Percentiles rank a stretch among this genome's conserved stretches.
These are phyloP conservation scores for Pangasius macronema DNA, from an alignment of 2,797 vertebrate genomes.

Conservation along the genomic window DNA sequence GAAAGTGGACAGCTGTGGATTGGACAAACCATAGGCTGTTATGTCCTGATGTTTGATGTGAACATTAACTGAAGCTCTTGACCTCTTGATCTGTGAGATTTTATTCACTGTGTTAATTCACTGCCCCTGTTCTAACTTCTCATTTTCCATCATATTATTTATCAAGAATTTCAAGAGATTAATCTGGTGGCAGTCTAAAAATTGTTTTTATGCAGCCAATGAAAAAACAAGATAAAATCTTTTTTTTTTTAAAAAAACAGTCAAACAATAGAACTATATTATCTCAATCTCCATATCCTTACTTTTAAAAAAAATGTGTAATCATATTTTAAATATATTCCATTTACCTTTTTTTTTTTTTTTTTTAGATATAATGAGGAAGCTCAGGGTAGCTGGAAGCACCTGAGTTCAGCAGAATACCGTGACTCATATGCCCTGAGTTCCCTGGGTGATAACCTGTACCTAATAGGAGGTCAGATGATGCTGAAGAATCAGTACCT, in stretches of 20 bases:
- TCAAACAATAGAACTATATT: not conserved
- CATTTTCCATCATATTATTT: not conserved
- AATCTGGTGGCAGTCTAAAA: not conserved
- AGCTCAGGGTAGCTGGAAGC: slow-evolving; percentile 90
- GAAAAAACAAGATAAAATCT: not conserved
- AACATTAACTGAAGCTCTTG: slow-evolving; percentile 3
- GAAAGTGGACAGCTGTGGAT: not conserved
- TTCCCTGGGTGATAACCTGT: slow-evolving; percentile 81
- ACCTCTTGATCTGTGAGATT: not conserved
- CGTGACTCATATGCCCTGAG: slow-evolving; percentile 90
- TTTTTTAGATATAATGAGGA: slow-evolving; percentile 83
- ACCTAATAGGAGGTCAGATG: slow-evolving; percentile 93
- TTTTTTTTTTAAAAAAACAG: not conserved
- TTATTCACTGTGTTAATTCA: not conserved
- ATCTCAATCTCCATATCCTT: not conserved
- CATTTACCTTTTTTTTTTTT: not conserved
- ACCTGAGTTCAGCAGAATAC: slow-evolving; percentile 84
- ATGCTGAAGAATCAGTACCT: slow-evolving; percentile 90
- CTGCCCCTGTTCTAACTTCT: not conserved
- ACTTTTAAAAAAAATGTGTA: not conserved
- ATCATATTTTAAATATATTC: not conserved
- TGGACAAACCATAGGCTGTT: not conserved
- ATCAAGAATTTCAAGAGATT: not conserved
- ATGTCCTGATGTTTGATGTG: not conserved
- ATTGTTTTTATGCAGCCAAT: not conserved